A percentile compares a stretch with the other conserved stretches of the same genome.
These are phyloP conservation scores for Crypturellus tataupa DNA, from an alignment of 2,797 vertebrate genomes.

Conservation along the genomic window DNA sequence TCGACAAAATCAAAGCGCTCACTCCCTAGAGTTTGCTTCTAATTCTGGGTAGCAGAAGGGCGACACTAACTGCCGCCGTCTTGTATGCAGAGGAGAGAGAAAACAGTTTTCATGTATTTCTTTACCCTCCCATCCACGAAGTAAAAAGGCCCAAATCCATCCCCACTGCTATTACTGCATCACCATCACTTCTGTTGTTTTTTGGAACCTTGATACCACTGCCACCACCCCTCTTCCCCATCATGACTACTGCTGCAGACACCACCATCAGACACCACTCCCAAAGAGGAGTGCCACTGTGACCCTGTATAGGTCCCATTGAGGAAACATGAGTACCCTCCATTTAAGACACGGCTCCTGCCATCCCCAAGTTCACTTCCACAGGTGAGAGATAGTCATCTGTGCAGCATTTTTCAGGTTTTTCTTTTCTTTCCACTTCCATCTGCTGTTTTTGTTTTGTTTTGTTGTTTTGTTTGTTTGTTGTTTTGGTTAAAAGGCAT, in stretches of 20 bases:
- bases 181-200: neutral
- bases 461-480: too few species aligned
- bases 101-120: neutral
- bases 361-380: too few species aligned
- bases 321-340: neutral
- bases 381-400: too few species aligned
- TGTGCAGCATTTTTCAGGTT: too few species aligned
- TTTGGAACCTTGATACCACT: too few species aligned
- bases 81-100: neutral
- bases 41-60: neutral
- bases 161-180: neutral
- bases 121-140: neutral
- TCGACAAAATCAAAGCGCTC: neutral
- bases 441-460: too few species aligned
- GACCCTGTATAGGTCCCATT: neutral
- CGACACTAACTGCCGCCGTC: neutral
- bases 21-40: neutral
- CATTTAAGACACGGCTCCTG: neutral
- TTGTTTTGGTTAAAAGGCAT: too few species aligned
- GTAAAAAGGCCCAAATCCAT: neutral
- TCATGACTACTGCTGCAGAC: neutral
- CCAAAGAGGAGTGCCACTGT: neutral
- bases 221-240: too few species aligned
- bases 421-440: too few species aligned
- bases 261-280: neutral